Conservation (phyloP, 2,888 invertebrate species). For the Scaptomyza reducta region DNA sequence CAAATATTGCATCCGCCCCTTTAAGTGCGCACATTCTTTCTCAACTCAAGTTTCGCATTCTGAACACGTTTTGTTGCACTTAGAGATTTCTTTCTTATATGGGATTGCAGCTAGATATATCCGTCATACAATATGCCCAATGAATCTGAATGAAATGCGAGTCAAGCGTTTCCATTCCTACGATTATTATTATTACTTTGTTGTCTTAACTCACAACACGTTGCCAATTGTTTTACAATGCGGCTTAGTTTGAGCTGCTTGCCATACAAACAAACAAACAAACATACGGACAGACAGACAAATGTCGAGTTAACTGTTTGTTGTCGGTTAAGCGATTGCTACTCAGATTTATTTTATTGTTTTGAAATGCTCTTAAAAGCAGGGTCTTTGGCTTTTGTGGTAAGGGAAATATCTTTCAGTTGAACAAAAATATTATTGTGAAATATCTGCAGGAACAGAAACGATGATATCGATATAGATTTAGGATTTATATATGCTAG, state of each 20-base stretch:
- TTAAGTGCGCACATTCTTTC: background rate
- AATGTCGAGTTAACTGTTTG: constrained; percentile 28
- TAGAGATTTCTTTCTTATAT: constrained; percentile 14
- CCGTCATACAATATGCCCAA: constrained; percentile 5
- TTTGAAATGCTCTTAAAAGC: background rate
- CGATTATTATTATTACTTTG: constrained; percentile 3
- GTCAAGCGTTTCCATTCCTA: constrained; percentile 20
- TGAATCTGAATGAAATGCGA: constrained; percentile 51
- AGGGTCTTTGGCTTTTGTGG: background rate
- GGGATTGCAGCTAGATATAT: constrained; percentile 20
- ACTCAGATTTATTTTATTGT: background rate
- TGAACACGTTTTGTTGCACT: constrained; percentile 32
- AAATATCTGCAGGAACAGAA: too few species aligned
- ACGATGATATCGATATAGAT: too few species aligned
- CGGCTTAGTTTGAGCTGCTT: constrained; percentile 9
- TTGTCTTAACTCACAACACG: constrained; percentile 19
- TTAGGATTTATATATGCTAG: too few species aligned
- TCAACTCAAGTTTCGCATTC: constrained; percentile 21
- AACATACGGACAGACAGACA: background rate
- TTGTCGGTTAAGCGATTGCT: background rate
- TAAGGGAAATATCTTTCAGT: background rate
- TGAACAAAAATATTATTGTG: too few species aligned
- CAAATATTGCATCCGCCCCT: constrained; percentile 1
- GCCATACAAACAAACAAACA: background rate
- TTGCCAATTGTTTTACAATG: constrained; percentile 47